Evolutionary conservation across 2,797 vertebrate species (phyloP).

Genomic region (Enteromius thamalakanensis): DNA sequence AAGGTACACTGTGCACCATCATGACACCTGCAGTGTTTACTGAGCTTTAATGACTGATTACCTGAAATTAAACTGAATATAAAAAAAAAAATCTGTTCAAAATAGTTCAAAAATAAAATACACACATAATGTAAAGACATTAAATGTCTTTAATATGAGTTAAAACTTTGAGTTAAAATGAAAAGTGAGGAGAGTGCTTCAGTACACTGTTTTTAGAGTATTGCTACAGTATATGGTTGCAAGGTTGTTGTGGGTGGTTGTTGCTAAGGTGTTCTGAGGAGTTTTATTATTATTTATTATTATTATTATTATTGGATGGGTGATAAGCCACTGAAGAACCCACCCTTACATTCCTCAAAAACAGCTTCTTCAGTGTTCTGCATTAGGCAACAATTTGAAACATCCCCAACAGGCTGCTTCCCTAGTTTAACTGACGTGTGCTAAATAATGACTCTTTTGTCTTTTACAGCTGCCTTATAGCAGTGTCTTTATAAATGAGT

Average conservation of each 20-base stretch:
- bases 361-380: background rate
- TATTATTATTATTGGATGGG: background rate
- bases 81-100: background rate
- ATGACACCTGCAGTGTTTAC: background rate
- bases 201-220: background rate
- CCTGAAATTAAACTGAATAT: background rate
- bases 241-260: background rate
- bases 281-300: background rate
- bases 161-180: no score
- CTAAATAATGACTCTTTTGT: background rate
- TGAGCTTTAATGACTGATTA: background rate
- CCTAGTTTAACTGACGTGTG: background rate
- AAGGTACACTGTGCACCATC: background rate
- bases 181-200: background rate
- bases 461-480: background rate
- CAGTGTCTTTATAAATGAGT: background rate
- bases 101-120: background rate
- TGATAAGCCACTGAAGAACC: background rate
- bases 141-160: background rate
- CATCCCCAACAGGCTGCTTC: background rate
- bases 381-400: background rate
- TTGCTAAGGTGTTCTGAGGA: background rate
- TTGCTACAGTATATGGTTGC: background rate
- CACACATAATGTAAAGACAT: no score
- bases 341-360: background rate